Conservation (phyloP, 2,113 vertebrate genomes). For the Gallinago paraguaiae region DNA sequence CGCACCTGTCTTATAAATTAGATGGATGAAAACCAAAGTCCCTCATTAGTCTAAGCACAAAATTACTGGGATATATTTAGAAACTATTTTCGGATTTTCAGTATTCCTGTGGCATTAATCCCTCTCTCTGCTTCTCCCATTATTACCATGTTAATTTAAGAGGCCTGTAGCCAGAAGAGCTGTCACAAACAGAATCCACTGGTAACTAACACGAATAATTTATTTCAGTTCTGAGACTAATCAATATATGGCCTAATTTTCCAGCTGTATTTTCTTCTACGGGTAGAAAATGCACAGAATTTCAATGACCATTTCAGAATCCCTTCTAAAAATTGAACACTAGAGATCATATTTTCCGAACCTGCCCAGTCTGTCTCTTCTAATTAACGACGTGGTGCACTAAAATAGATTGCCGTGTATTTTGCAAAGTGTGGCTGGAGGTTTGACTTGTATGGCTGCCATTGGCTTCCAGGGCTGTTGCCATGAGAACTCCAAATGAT, state of each 20-base stretch:
- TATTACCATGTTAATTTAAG: constrained; percentile 19
- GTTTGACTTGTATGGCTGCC: constrained; percentile 51
- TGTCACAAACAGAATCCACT: background rate
- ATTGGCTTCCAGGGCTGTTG: constrained; percentile 22
- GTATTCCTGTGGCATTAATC: background rate
- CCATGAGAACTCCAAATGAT: constrained; percentile 39
- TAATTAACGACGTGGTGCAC: constrained; percentile 52
- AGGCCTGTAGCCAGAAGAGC: background rate
- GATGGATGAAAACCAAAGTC: background rate
- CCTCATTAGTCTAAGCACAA: background rate
- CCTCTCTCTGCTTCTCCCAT: background rate
- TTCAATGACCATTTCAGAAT: constrained; percentile 6
- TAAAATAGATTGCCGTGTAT: constrained; percentile 30
- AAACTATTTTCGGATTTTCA: background rate
- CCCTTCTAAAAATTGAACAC: constrained; percentile 24
- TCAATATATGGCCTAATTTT: constrained; percentile 26
- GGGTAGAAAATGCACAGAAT: constrained; percentile 16
- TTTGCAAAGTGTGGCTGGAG: constrained; percentile 53
- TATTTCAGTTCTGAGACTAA: constrained; percentile 22
- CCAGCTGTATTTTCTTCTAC: background rate
- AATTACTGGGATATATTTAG: background rate
- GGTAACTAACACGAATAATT: constrained; percentile 28
- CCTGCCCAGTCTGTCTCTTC: constrained; percentile 32
- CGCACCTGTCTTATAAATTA: background rate
- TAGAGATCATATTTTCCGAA: constrained; percentile 54